These are phyloP conservation scores for Calvadosia cruxmelitensis DNA, from an alignment of 30 jellyfish, hydroid and myxozoan species.

Conservation along the genomic window DNA sequence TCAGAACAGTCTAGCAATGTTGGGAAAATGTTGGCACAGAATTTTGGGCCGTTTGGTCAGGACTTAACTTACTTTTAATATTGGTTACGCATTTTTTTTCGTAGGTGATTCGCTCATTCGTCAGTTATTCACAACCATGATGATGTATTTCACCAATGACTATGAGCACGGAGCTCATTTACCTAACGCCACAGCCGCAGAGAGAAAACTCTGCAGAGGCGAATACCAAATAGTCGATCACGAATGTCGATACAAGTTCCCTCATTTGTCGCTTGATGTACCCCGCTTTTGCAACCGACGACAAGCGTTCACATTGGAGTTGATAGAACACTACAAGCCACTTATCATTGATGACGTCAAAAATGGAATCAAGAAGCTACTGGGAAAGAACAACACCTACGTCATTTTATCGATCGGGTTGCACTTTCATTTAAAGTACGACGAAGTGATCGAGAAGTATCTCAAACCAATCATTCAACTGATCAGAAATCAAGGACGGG, in stretches of 20 bases:
- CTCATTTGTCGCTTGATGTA: constrained; percentile 33
- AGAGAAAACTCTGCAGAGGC: constrained; percentile 45
- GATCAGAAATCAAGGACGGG: constrained; percentile 26
- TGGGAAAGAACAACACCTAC: constrained; percentile 40
- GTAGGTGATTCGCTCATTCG: constrained; percentile 84
- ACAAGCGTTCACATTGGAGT: constrained; percentile 26
- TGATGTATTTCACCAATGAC: constrained; percentile 42
- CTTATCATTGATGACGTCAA: constrained; percentile 27
- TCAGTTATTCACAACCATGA: constrained; percentile 36
- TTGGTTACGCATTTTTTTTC: too few species aligned
- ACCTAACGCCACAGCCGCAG: constrained; percentile 26
- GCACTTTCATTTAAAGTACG: constrained; percentile 45
- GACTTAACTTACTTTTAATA: too few species aligned
- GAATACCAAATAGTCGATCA: constrained; percentile 42
- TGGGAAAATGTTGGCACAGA: too few species aligned
- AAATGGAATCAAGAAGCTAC: constrained; percentile 12
- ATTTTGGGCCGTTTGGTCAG: too few species aligned
- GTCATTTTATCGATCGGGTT: constrained; percentile 67
- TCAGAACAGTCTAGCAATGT: too few species aligned
- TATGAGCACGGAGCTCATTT: constrained; percentile 47
- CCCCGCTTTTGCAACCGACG: constrained; percentile 18
- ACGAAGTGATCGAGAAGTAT: constrained; percentile 14
- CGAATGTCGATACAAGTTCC: constrained; percentile 54
- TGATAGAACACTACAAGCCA: constrained; percentile 42
- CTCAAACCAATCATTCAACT: constrained; percentile 23